Evolutionary conservation across 2,797 vertebrate species (phyloP), one percentile per base, ranked within the genome.

Genomic region (Thripadectes ignobilis): DNA sequence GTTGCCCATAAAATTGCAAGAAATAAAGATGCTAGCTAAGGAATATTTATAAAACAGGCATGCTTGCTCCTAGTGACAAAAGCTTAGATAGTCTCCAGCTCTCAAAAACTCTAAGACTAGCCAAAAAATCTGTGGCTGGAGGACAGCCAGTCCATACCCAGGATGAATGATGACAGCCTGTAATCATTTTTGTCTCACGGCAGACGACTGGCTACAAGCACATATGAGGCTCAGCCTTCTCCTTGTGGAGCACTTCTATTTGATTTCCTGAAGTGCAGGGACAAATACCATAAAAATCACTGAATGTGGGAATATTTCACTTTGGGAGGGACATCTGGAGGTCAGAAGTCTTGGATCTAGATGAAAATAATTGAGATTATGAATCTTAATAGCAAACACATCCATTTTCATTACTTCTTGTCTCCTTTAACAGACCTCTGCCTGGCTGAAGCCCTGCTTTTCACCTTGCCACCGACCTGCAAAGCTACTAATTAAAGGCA

Each of bases 61-160:
- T 1, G 10, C 41, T 55, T 63, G 24, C 17, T 86, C 26, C 55
- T 72, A 63, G 62, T 62, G 67, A 93, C 48, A 86, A 52, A 76
- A 90, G 74, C 74, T 90, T 52, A 69, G 83, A 90, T 55, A 59
- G 27, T 85, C 76, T 90, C 74, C 55, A 67, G 77, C 34, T 95
- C 45, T 85, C 69, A 78, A 85, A 93, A 94, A 45, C 38, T 29
- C 51, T 36, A 27, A 88, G 83, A 95, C 67, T 52, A 63, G 93
- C 94, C 90, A 95, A 94, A 95, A 92, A 92, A 66, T 88, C 80
- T 86, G 89, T 2, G 45, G 19, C 83, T 94, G 92, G 93, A 97
- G 54, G n/a, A 88, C 36, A 79, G 94, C 93, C 95, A 95, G 90
- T 24, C 4, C 67, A 69, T 92, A 84, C 43, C 29, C 73, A 85